Evolutionary conservation across 2,888 invertebrate genomes (phyloP).

Genomic region (Xylota segnis): DNA sequence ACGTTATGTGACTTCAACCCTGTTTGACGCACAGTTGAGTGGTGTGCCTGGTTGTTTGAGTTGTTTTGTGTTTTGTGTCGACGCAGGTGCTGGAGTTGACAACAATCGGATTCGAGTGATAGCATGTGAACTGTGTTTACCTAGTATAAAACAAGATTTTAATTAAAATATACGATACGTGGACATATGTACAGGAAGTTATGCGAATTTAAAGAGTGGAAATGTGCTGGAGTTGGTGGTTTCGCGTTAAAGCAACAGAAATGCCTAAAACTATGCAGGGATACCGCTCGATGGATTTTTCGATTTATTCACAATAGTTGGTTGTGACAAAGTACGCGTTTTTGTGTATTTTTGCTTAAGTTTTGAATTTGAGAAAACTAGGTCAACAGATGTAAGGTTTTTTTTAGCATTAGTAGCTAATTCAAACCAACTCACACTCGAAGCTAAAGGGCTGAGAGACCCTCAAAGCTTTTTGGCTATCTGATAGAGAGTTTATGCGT

Average conservation of each 20-base stretch:
- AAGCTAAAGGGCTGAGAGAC: too few species aligned
- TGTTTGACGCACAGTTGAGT: neutral
- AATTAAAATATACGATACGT: neutral
- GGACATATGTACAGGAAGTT: neutral
- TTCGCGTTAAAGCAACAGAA: neutral
- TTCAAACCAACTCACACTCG: too few species aligned
- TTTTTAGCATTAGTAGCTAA: too few species aligned
- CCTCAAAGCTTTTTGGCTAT: too few species aligned
- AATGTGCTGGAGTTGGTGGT: neutral
- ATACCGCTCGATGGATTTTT: neutral
- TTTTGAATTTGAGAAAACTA: too few species aligned
- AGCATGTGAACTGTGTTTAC: neutral
- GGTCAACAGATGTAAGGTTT: too few species aligned
- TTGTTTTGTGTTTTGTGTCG: neutral
- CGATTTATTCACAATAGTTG: conserved; percentile 8
- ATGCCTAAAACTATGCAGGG: conserved; percentile 19
- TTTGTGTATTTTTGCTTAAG: too few species aligned
- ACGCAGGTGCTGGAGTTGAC: neutral
- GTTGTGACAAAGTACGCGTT: neutral
- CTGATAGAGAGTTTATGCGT: too few species aligned
- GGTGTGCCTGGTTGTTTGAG: neutral
- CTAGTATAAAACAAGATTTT: neutral
- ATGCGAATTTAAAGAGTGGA: neutral
- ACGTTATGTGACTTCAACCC: conserved; percentile 1
- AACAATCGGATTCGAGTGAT: neutral